phyloP scores from a whole-genome alignment of 1,140 invertebrate genomes.

The Magallana ariakensis region DNA sequence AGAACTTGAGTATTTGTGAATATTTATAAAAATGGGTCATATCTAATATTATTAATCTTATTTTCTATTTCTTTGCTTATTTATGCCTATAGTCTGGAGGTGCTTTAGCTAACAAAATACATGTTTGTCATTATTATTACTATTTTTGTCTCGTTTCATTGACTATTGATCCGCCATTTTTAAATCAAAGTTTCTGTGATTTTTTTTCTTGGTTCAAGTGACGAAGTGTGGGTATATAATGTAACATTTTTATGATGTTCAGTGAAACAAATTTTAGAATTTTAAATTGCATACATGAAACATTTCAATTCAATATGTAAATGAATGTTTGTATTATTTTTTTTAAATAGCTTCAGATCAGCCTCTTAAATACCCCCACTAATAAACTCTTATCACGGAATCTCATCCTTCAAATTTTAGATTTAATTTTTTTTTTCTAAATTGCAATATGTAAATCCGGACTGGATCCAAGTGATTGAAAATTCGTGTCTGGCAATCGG shows the following conservation, averaged over 20 bases:
- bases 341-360: neutral
- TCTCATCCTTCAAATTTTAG: neutral
- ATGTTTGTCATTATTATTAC: no score
- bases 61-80: no score
- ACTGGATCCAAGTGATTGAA: neutral
- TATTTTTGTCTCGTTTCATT: no score
- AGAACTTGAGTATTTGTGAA: no score
- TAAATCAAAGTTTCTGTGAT: no score
- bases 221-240: neutral
- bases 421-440: slow-evolving; percentile 22
- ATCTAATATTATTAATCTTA: no score
- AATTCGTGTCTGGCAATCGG: neutral
- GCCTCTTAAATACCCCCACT: neutral
- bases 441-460: slow-evolving; percentile 19
- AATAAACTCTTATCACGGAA: neutral
- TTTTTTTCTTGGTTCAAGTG: neutral
- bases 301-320: neutral
- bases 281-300: neutral
- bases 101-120: no score
- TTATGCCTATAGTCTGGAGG: no score
- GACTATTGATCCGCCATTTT: no score
- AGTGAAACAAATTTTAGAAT: neutral
- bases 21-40: no score
- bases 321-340: neutral
- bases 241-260: neutral